Base-by-base conservation (phyloP, 2,113 vertebrate genomes). In the Ctenomys sociabilis region DNA sequence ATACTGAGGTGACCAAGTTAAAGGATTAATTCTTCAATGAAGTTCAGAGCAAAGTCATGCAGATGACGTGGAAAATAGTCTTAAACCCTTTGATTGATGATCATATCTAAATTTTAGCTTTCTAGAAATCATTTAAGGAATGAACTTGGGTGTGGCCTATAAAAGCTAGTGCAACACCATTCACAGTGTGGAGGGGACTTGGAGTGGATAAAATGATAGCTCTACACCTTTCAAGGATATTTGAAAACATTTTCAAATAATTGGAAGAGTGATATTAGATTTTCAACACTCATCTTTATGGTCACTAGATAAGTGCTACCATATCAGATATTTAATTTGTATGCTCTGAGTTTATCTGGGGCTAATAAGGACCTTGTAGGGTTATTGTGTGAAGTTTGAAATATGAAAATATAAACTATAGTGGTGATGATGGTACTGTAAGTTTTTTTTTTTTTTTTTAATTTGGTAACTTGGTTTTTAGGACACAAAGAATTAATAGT, bases 341-440 rank as follows among this genome's bases (percentile, higher is more conserved):
- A 37, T 45, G 17, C 5, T 28, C 32, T 72, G 17, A 57, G 30
- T 22, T 57, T 82, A 1, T 72, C 43, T 68, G 43, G 9, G 12
- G 26, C 24, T 68, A 80, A 40, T 57, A 77, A 84, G 64, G 80
- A 37, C 22, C 84, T 85, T n/a, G 45, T 1, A 45, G 52, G 17
- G 26, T 72, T 90, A n/a, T 86, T 84, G 57, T 52, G n/a, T 77
- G 43, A 80, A 88, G 21, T 95, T 59, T 77, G 63, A 96, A 94
- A 94, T 14, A 32, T 73, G 5, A 89, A 94, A 83, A 45, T 32
- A 73, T 26, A 49, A 95, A 95, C 43, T 35, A 54, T 75, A 75
- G 91, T 64, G 30, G 32, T 75, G 82, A 63, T 72, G 5, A 52
- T 61, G 7, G 40, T 83, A 28, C 21, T 61, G 5, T 45, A 90